Conservation (phyloP, 2,888 invertebrate species). For the Laspeyria flexula region DNA sequence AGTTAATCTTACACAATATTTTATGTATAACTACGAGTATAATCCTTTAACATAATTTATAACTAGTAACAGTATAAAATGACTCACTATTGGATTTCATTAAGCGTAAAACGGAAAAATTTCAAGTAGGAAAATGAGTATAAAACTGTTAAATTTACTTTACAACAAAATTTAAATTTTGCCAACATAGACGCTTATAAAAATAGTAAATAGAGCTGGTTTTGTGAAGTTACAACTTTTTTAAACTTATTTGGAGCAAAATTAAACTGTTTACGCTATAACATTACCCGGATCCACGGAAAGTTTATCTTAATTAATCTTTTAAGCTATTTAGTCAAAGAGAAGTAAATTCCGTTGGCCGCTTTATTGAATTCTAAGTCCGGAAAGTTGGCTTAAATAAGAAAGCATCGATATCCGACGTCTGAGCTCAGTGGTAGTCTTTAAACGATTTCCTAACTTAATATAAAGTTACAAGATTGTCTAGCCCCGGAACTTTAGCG, state of each 20-base stretch:
- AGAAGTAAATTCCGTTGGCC: conserved; percentile 76
- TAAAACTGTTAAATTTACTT: conserved; percentile 15
- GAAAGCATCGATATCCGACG: conserved; percentile 78
- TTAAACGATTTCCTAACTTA: conserved; percentile 75
- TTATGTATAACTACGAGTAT: background rate
- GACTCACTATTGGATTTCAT: too few species aligned
- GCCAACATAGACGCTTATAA: conserved; percentile 19
- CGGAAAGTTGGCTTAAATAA: conserved; percentile 78
- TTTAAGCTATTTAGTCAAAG: conserved; percentile 82
- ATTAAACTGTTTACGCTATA: conserved; percentile 67
- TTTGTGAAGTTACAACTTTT: conserved; percentile 28
- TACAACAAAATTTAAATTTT: conserved; percentile 7
- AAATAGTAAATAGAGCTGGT: conserved; percentile 34
- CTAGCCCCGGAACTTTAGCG: conserved; percentile 56
- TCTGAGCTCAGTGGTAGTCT: conserved; percentile 64
- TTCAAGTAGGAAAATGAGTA: conserved; percentile 3
- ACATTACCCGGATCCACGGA: conserved; percentile 63
- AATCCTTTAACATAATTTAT: too few species aligned
- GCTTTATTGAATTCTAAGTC: conserved; percentile 81
- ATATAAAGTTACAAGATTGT: conserved; percentile 74
- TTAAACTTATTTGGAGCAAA: conserved; percentile 47
- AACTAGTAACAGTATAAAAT: too few species aligned
- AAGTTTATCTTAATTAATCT: conserved; percentile 82
- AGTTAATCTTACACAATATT: background rate
- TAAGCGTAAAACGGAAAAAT: conserved; percentile 1